phyloP scores from a whole-genome alignment of 1,140 invertebrate species.

The Diachasmimorpha longicaudata region DNA sequence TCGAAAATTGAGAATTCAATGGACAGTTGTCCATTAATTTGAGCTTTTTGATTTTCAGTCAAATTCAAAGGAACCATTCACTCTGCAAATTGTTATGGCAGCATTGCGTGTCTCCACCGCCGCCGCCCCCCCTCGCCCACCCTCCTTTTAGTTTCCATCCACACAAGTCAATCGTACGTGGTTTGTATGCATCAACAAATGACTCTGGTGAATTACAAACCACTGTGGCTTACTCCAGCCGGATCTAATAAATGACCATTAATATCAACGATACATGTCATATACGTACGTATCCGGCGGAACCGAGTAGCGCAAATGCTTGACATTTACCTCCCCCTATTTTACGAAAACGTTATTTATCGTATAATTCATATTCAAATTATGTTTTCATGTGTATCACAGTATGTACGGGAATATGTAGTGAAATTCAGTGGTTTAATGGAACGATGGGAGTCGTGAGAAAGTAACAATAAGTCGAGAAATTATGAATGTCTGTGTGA shows the following conservation, averaged over 20 bases:
- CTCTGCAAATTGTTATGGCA: neutral
- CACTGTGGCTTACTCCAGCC: constrained; percentile 19
- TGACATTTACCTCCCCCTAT: constrained; percentile 31
- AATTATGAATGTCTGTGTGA: neutral
- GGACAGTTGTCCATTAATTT: neutral
- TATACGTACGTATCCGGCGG: constrained; percentile 35
- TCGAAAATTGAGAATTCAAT: neutral
- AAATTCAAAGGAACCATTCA: neutral
- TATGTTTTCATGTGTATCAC: neutral
- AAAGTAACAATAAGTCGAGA: neutral
- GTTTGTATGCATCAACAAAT: constrained; percentile 3
- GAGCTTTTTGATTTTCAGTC: neutral
- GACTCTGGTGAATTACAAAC: constrained; percentile 29
- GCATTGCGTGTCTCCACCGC: neutral
- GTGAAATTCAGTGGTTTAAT: neutral
- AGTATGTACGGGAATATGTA: neutral
- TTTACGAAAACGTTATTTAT: constrained; percentile 21
- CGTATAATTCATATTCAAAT: constrained; percentile 13
- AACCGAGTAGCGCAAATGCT: constrained; percentile 30
- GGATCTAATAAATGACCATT: constrained; percentile 36
- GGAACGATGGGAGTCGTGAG: neutral
- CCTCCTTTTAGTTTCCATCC: neutral
- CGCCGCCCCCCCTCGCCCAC: no score
- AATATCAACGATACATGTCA: constrained; percentile 32
- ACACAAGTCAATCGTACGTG: constrained; percentile 4